A percentile compares a stretch with the other conserved stretches of the same genome.
Evolutionary conservation across 2,113 vertebrate genomes (phyloP).

Genomic region (Cyprichromis sp.): DNA sequence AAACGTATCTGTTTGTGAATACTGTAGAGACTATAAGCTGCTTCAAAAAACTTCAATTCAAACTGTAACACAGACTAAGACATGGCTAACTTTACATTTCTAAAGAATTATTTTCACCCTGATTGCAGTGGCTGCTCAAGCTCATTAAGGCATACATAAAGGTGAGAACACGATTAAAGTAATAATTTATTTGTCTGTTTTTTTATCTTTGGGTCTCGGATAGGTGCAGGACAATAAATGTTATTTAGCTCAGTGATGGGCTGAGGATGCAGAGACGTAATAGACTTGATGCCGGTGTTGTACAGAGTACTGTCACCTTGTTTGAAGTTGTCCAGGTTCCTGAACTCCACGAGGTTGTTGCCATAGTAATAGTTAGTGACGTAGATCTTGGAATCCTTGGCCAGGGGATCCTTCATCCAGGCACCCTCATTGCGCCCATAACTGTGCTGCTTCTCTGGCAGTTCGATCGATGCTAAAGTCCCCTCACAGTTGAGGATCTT

Average conservation of each 20-base stretch:
- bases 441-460: conserved; percentile 85
- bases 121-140: background rate
- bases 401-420: conserved; percentile 95
- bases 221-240: background rate
- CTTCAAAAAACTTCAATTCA: background rate
- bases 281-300: background rate
- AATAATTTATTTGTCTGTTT: background rate
- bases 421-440: conserved; percentile 94
- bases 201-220: background rate
- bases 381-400: conserved; percentile 88
- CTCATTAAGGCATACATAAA: background rate
- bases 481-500: conserved; percentile 84
- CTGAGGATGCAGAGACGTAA: background rate
- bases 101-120: background rate
- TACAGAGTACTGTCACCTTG: conserved; percentile 74
- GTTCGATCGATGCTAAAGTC: conserved; percentile 83
- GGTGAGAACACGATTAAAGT: background rate
- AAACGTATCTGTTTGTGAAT: background rate
- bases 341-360: conserved; percentile 93
- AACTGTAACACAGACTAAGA: background rate
- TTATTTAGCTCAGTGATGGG: background rate
- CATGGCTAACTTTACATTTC: background rate
- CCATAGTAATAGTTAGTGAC: conserved; percentile 98
- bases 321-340: conserved; percentile 93
- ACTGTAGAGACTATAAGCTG: background rate